phyloP scores from a whole-genome alignment of 2,113 vertebrate genomes.

The Pygathrix nemaeus region DNA sequence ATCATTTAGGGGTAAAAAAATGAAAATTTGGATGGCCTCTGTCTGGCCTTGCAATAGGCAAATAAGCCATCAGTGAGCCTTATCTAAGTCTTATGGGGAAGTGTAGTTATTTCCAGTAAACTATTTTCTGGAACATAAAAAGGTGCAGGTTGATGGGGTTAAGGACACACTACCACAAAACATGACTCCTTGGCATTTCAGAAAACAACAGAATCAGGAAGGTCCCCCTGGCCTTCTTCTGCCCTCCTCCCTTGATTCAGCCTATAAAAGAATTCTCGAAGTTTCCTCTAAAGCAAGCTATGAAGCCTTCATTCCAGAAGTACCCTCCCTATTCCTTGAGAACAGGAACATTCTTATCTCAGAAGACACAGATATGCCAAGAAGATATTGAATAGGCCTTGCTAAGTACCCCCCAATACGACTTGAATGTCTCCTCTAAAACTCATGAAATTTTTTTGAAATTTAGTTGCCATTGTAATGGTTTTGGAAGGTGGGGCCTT shows the following conservation, averaged over 20 bases:
- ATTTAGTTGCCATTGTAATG: background rate
- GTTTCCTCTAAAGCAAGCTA: background rate
- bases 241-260: background rate
- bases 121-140: background rate
- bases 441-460: background rate
- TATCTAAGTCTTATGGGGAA: background rate
- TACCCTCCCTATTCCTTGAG: background rate
- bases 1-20: background rate
- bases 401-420: background rate
- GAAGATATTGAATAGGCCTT: background rate
- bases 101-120: background rate
- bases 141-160: background rate
- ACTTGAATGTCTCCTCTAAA: background rate
- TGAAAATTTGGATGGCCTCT: background rate
- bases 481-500: background rate
- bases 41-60: background rate
- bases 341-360: background rate
- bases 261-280: background rate
- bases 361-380: background rate
- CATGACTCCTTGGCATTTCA: background rate
- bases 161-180: background rate
- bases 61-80: background rate
- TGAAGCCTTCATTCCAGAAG: background rate
- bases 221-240: background rate
- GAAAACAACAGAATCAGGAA: background rate